Conservation (phyloP, 2,797 vertebrate genomes). For the Lates japonicus region DNA sequence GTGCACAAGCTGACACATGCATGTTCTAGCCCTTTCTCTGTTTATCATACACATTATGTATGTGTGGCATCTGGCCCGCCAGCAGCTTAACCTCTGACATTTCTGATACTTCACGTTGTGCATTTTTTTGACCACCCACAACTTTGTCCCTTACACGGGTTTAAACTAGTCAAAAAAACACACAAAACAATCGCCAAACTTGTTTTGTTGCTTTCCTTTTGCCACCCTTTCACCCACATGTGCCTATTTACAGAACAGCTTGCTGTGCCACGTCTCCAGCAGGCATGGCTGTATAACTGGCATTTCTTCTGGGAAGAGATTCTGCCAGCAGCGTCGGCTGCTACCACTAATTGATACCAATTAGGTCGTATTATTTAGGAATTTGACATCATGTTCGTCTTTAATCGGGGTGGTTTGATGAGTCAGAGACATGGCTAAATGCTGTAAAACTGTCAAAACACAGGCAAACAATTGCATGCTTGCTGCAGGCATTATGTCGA, state of each 20-base stretch:
- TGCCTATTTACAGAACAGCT: slow-evolving; percentile 58
- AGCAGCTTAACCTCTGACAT: slow-evolving; percentile 62
- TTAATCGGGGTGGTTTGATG: slow-evolving; percentile 70
- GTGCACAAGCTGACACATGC: slow-evolving; percentile 9
- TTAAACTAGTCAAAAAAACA: not conserved
- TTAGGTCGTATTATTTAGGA: slow-evolving; percentile 75
- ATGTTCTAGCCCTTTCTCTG: slow-evolving; percentile 5
- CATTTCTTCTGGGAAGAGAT: slow-evolving; percentile 64
- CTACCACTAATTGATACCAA: slow-evolving; percentile 75
- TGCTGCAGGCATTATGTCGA: slow-evolving; percentile 38
- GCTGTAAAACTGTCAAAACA: slow-evolving; percentile 68
- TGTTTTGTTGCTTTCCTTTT: not conserved
- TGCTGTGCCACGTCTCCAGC: slow-evolving; percentile 56
- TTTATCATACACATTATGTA: slow-evolving; percentile 31
- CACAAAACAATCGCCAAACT: not conserved
- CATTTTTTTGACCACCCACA: slow-evolving; percentile 15
- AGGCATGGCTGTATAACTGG: slow-evolving; percentile 58
- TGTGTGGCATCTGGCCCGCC: slow-evolving; percentile 24
- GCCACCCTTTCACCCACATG: slow-evolving; percentile 45
- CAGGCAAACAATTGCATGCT: slow-evolving; percentile 53
- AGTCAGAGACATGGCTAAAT: slow-evolving; percentile 58
- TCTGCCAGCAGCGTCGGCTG: slow-evolving; percentile 63
- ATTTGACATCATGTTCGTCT: slow-evolving; percentile 73
- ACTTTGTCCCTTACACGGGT: slow-evolving; percentile 16
- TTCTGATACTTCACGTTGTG: not conserved